Evolutionary conservation across 2,888 invertebrate genomes (phyloP).

Genomic region (Lasioglossum lativentre): DNA sequence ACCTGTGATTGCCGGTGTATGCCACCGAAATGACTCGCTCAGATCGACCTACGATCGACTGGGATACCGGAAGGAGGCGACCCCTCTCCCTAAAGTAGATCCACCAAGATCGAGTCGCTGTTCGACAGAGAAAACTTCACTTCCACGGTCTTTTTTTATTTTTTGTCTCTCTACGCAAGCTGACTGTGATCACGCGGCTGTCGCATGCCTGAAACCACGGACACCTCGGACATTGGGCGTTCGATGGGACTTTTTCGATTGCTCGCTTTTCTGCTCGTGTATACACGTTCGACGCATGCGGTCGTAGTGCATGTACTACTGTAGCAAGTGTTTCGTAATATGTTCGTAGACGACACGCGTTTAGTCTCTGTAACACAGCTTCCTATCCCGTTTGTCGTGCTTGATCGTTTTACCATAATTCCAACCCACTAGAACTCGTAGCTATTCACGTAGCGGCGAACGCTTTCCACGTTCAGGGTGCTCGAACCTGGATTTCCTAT

Average conservation of each 20-base stretch:
- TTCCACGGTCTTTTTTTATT: slow-evolving; percentile 39
- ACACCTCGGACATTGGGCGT: slow-evolving; percentile 57
- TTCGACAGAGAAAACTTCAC: slow-evolving; percentile 59
- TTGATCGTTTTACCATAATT: slow-evolving; percentile 48
- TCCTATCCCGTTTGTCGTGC: slow-evolving; percentile 31
- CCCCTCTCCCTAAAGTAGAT: slow-evolving; percentile 79
- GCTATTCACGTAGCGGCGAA: slow-evolving; percentile 38
- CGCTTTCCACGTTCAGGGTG: slow-evolving; percentile 43
- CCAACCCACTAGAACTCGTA: slow-evolving; percentile 27
- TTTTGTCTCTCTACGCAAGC: slow-evolving; percentile 31
- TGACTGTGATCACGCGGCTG: slow-evolving; percentile 56
- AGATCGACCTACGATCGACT: slow-evolving; percentile 39
- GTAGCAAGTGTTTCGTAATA: slow-evolving; percentile 20
- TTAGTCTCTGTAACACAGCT: slow-evolving; percentile 38
- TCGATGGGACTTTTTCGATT: slow-evolving; percentile 49
- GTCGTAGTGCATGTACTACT: slow-evolving; percentile 43
- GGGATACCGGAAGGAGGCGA: slow-evolving; percentile 63
- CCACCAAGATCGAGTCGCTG: slow-evolving; percentile 70
- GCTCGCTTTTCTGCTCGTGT: slow-evolving; percentile 49
- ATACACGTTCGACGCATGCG: slow-evolving; percentile 20
- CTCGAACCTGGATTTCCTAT: slow-evolving; percentile 10
- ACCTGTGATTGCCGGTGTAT: background rate
- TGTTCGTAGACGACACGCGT: slow-evolving; percentile 28
- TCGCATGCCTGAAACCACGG: slow-evolving; percentile 62
- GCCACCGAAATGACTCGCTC: slow-evolving; percentile 8